Percentiles rank a stretch among this genome's conserved stretches.
Conservation (phyloP, 2,113 vertebrate species). For the Oreochromis niloticus region DNA sequence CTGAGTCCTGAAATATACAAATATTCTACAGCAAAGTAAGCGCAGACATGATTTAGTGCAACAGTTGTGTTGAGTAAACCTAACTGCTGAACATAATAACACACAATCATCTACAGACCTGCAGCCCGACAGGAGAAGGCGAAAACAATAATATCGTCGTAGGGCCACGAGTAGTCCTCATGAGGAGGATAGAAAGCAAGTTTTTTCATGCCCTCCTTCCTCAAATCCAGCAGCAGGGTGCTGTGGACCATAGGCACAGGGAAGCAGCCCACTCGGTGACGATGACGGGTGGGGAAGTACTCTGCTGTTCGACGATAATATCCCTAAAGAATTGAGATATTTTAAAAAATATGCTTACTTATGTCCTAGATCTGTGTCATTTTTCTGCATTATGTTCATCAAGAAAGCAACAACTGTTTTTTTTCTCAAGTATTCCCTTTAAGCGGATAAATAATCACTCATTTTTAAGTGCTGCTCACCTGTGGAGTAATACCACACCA, state of each 20-base stretch:
- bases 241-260: conserved; percentile 91
- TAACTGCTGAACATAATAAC: neutral
- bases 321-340: conserved; percentile 67
- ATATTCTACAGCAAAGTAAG: neutral
- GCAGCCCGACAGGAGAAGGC: conserved; percentile 86
- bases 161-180: conserved; percentile 90
- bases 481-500: conserved; percentile 98
- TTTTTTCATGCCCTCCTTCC: conserved; percentile 73
- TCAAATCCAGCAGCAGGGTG: conserved; percentile 84
- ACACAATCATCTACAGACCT: conserved; percentile 60
- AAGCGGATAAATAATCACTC: neutral
- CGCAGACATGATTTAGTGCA: neutral
- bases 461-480: conserved; percentile 60
- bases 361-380: neutral
- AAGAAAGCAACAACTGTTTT: neutral
- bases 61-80: neutral
- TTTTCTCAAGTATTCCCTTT: neutral
- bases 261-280: conserved; percentile 84
- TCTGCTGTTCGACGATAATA: conserved; percentile 91
- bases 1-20: neutral
- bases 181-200: conserved; percentile 91
- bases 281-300: conserved; percentile 93
- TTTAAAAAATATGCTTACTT: neutral
- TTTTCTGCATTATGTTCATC: neutral
- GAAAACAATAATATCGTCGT: conserved; percentile 92